phyloP scores from a whole-genome alignment of 2,113 vertebrate species.

The Otus sunia region DNA sequence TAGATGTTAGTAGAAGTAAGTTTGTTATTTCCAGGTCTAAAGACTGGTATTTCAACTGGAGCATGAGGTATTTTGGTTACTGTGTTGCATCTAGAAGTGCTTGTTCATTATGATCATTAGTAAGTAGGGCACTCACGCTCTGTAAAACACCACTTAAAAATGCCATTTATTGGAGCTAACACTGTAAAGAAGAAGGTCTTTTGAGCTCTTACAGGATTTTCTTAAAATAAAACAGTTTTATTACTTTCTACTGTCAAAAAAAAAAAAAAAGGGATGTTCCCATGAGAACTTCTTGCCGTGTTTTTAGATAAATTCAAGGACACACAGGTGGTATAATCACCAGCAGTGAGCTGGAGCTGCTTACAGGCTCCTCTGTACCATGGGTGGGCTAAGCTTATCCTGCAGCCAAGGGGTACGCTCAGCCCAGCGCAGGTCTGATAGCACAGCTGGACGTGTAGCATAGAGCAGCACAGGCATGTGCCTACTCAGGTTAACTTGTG shows the following conservation, averaged over 20 bases:
- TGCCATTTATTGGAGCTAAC: not conserved
- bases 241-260: not conserved
- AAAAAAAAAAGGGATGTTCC: not conserved
- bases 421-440: not conserved
- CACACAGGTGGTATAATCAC: not conserved
- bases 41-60: not conserved
- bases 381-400: not conserved
- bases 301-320: not conserved
- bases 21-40: not conserved
- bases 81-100: not conserved
- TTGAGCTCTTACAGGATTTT: not conserved
- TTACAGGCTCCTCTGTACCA: not conserved
- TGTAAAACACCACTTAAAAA: not conserved
- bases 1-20: not conserved
- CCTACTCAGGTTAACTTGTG: not conserved
- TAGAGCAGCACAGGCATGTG: not conserved
- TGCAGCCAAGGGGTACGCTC: not conserved
- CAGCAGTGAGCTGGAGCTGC: not conserved
- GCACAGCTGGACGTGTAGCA: accelerated
- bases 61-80: not conserved
- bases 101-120: not conserved
- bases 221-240: not conserved
- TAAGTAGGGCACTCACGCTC: not conserved
- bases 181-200: not conserved
- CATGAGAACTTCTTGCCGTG: not conserved